A percentile compares a stretch with the other conserved stretches of the same genome.
These are phyloP conservation scores for Anas platyrhynchos DNA, from an alignment of 2,113 vertebrate species.

Conservation along the genomic window DNA sequence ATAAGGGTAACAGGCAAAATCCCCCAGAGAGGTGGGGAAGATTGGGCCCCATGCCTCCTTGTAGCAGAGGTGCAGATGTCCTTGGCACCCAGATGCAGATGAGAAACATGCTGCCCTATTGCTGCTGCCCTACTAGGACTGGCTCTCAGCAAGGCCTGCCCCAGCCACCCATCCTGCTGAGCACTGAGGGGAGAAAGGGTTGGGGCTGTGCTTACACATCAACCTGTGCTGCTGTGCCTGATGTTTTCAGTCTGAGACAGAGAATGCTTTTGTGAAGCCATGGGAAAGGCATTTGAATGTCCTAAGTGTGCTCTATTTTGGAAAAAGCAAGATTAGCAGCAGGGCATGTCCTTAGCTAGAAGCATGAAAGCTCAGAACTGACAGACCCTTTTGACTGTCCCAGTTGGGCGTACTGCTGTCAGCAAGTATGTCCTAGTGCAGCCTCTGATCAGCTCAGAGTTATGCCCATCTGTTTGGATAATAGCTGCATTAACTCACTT, in stretches of 20 bases:
- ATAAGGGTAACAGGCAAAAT: not conserved
- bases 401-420: not conserved
- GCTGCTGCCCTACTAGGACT: too few species aligned
- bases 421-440: not conserved
- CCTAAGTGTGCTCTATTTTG: not conserved
- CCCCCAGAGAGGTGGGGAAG: not conserved
- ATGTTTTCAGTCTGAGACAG: not conserved
- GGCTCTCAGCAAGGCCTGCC: too few species aligned
- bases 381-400: not conserved
- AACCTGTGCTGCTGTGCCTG: not conserved
- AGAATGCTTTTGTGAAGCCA: not conserved
- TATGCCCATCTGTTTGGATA: constrained; percentile 12
- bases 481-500: not conserved
- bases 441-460: not conserved
- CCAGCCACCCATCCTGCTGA: not conserved
- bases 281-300: not conserved
- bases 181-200: not conserved
- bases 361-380: not conserved
- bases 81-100: too few species aligned
- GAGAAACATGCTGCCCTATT: too few species aligned
- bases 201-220: not conserved
- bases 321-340: not conserved
- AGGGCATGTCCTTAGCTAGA: not conserved
- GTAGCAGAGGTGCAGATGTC: too few species aligned
- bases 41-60: not conserved